phyloP scores from a whole-genome alignment of 2,888 invertebrate genomes.

The Aleiodes leptofemur region DNA sequence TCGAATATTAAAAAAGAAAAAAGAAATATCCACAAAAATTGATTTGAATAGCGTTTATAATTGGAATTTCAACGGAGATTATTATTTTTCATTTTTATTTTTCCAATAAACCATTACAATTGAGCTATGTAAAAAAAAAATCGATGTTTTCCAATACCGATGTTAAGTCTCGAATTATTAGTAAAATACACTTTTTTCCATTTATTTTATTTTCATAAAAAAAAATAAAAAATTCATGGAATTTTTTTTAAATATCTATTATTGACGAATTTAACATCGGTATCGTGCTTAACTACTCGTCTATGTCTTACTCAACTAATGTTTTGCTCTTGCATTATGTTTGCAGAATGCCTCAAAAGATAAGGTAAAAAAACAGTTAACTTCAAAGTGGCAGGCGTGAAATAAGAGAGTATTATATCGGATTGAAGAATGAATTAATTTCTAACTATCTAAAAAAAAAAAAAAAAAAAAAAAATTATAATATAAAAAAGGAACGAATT shows the following conservation, averaged over 20 bases:
- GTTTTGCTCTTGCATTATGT: conserved; percentile 71
- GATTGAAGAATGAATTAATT: conserved; percentile 39
- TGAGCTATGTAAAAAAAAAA: conserved; percentile 43
- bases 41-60: too few relatives aligned
- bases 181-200: conserved; percentile 11
- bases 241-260: not conserved
- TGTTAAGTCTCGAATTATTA: conserved; percentile 31
- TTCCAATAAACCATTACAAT: not conserved
- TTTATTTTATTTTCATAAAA: not conserved
- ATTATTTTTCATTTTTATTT: too few relatives aligned
- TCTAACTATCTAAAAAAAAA: conserved; percentile 41
- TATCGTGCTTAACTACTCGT: conserved; percentile 58
- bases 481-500: not conserved
- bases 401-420: conserved; percentile 35
- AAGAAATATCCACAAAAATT: too few relatives aligned
- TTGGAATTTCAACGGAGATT: too few relatives aligned
- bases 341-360: conserved; percentile 74
- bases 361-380: conserved; percentile 70
- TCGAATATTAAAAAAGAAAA: not conserved
- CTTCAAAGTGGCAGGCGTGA: conserved; percentile 40
- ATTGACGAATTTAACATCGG: conserved; percentile 23
- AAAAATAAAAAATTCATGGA: too few relatives aligned
- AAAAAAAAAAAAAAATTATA: not conserved
- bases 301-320: conserved; percentile 68
- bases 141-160: conserved; percentile 32